Conservation (phyloP, 2,888 invertebrate species). For the Drosophila birchii region DNA sequence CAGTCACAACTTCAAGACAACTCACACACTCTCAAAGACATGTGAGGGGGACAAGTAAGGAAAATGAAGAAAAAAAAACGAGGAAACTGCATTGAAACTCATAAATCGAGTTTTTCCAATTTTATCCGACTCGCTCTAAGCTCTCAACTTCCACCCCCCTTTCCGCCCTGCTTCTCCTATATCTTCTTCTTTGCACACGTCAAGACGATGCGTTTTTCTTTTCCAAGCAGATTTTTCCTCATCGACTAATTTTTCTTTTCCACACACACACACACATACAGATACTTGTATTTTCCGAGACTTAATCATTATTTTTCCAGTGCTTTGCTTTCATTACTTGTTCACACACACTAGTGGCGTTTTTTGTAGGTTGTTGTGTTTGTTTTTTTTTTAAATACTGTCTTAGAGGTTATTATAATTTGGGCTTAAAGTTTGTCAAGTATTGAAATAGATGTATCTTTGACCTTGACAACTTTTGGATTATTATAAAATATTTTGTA, state of each 20-base stretch:
- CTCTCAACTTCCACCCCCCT: constrained; percentile 8
- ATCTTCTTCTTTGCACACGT: constrained; percentile 7
- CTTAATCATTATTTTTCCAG: constrained; percentile 76
- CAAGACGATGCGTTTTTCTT: constrained; percentile 29
- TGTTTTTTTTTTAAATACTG: neutral
- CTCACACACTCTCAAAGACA: constrained; percentile 25
- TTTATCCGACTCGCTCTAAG: constrained; percentile 39
- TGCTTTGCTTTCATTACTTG: constrained; percentile 76
- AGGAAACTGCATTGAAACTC: constrained; percentile 70
- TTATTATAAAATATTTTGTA: neutral
- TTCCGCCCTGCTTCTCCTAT: neutral
- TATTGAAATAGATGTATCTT: neutral
- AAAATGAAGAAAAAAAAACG: constrained; percentile 23
- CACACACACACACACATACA: constrained; percentile 20
- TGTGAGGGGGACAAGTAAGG: constrained; percentile 15
- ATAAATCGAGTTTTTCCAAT: constrained; percentile 75
- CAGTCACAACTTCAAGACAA: constrained; percentile 44
- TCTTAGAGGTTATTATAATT: neutral
- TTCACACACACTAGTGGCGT: constrained; percentile 34
- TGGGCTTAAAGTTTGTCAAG: neutral
- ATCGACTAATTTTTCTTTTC: constrained; percentile 53
- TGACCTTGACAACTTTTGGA: neutral
- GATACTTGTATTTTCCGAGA: constrained; percentile 52
- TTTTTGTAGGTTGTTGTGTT: constrained; percentile 29
- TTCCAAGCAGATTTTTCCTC: constrained; percentile 53